Conservation (phyloP, 2,113 vertebrate species). For the Syngnathus floridae region DNA sequence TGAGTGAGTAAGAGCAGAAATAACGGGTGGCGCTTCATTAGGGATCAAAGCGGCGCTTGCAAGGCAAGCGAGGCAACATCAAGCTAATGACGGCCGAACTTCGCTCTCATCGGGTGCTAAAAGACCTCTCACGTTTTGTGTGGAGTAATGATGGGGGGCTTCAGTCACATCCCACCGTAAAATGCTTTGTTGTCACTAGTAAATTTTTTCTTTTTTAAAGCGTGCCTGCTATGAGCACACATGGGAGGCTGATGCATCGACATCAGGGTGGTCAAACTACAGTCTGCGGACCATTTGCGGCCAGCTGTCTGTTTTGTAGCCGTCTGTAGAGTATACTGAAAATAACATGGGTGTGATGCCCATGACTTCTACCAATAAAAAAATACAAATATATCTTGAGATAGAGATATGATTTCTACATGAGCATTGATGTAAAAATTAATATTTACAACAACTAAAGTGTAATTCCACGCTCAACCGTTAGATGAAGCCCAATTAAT, state of each 20-base stretch:
- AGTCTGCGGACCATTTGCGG: neutral
- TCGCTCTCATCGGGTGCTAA: conserved; percentile 50
- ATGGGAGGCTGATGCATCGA: conserved; percentile 52
- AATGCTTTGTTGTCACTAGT: conserved; percentile 68
- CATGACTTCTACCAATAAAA: neutral
- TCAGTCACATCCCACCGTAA: conserved; percentile 50
- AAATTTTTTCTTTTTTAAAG: conserved; percentile 20
- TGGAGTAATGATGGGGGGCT: conserved; percentile 56
- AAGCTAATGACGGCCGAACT: conserved; percentile 60
- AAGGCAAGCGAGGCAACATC: conserved; percentile 36
- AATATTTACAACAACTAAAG: too few relatives aligned
- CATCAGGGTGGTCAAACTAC: conserved; percentile 5
- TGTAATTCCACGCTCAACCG: too few relatives aligned
- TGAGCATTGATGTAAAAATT: too few relatives aligned
- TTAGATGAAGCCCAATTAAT: too few relatives aligned
- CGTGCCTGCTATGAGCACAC: conserved; percentile 63
- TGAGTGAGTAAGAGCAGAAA: conserved; percentile 63
- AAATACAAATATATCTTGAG: too few relatives aligned
- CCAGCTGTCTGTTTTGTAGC: neutral
- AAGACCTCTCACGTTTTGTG: conserved; percentile 49
- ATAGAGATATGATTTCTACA: too few relatives aligned
- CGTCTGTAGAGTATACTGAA: neutral
- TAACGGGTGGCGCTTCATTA: conserved; percentile 61
- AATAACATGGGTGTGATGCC: neutral
- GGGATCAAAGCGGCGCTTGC: conserved; percentile 59